Conservation (phyloP, 2,888 invertebrate species). For the Tridacna crocea region DNA sequence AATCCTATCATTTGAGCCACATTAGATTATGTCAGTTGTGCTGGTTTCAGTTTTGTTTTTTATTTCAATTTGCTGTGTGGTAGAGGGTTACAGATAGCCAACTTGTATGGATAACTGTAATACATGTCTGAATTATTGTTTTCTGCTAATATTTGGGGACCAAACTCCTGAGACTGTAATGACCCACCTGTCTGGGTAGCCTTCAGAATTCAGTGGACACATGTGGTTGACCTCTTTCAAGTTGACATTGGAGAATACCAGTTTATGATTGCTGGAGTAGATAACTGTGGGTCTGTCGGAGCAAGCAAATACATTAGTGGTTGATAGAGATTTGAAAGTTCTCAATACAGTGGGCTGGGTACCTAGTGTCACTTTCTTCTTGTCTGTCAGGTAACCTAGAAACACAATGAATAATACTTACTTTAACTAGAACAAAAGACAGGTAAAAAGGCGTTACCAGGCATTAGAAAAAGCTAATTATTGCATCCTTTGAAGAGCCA, state of each 20-base stretch:
- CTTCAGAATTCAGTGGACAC: slow-evolving; percentile 98
- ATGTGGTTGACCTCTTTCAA: slow-evolving; percentile 92
- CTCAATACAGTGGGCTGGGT: slow-evolving; percentile 97
- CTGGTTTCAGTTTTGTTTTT: neutral
- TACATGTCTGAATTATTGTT: too few relatives aligned
- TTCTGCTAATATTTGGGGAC: too few relatives aligned
- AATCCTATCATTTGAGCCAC: too few relatives aligned
- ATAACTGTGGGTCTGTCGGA: slow-evolving; percentile 99
- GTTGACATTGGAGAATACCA: slow-evolving; percentile 98
- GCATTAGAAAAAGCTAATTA: too few relatives aligned
- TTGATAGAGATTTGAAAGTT: slow-evolving; percentile 89
- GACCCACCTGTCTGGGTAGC: slow-evolving; percentile 94
- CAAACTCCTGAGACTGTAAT: too few relatives aligned
- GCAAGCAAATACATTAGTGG: slow-evolving; percentile 99
- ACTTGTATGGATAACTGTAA: too few relatives aligned
- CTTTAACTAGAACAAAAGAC: too few relatives aligned
- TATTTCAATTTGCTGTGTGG: neutral
- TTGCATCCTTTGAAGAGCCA: too few relatives aligned
- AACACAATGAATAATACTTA: neutral
- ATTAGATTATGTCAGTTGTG: neutral
- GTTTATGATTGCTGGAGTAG: slow-evolving; percentile 99
- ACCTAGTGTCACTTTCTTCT: slow-evolving; percentile 97
- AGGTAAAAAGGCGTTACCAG: too few relatives aligned
- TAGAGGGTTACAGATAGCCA: neutral
- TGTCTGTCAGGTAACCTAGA: slow-evolving; percentile 91